Evolutionary conservation across 2,888 invertebrate genomes (phyloP), one percentile per base, ranked within the genome.

Genomic region (Pammene aurita): DNA sequence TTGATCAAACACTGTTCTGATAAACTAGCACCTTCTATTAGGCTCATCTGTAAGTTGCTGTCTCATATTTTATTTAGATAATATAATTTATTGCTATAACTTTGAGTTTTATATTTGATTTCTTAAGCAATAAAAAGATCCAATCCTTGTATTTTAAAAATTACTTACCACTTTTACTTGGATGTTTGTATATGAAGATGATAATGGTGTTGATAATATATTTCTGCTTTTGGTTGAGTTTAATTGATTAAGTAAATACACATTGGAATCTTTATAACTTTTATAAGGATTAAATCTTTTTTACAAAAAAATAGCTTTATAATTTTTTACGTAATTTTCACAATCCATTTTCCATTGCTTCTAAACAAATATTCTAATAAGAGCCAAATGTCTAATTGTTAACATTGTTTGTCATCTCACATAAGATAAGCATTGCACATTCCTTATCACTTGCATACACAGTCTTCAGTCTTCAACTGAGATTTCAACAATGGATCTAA

Each of bases 1-100:
- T 54, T 58, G 64, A 52, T 46, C 52, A 62, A 62, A 58, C 64
- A 68, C 38, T n/a, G 54, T 64, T 57, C 42, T 54, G 52, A 44
- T 42, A 52, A 11, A 50, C 48, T 56, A 61, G 14, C 41, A 50
- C 41, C n/a, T 14, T 57, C 35, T 14, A 63, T 67, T 67, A 42
- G 62, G 41, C 41, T 67, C 46, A 35, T 7, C 9, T 42, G 50
- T 66, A 57, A 58, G 66, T 52, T 41, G 9, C 16, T 66, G 38
- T 18, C 34, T 26, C 5, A 34, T 54, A 34, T 34, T 54, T 34
- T n/a, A 54, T n/a, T 54, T 34, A 5, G 7, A 34, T 54, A 2
- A 52, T 26, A 26, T 26, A 26, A 26, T 38, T 9, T 38, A 6
- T 6, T 38, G 10, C 11, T 50, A 18, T 7, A 11, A 0, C 10